phyloP scores from a whole-genome alignment of 2,113 vertebrate species.

The Cryptotis parvus region DNA sequence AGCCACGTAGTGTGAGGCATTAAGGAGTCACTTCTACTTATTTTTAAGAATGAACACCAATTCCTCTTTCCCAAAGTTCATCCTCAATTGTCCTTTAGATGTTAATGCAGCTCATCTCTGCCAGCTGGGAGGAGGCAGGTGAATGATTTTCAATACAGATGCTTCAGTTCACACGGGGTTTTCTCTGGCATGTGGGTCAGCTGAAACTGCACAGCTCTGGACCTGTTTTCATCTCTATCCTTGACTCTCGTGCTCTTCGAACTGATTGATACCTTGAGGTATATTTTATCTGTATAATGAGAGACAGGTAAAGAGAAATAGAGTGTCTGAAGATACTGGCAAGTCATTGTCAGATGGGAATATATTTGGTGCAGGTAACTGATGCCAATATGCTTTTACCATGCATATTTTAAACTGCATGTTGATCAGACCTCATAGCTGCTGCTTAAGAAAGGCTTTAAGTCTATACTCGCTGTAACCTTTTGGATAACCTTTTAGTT shows the following conservation, averaged over 20 bases:
- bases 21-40: slow-evolving; percentile 54
- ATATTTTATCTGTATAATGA: neutral
- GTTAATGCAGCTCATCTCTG: slow-evolving; percentile 56
- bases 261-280: neutral
- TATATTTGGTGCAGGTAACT: neutral
- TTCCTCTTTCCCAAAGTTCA: slow-evolving; percentile 52
- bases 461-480: neutral
- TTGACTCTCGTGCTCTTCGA: neutral
- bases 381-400: neutral
- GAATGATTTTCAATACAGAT: slow-evolving; percentile 64
- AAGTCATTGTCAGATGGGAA: neutral
- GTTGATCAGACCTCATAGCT: neutral
- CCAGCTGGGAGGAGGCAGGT: slow-evolving; percentile 47
- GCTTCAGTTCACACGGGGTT: slow-evolving; percentile 61
- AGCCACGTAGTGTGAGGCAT: neutral
- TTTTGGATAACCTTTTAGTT: neutral
- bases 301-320: slow-evolving; percentile 31
- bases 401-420: neutral
- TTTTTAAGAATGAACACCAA: slow-evolving; percentile 58
- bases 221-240: slow-evolving; percentile 39
- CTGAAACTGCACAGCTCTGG: neutral
- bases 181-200: slow-evolving; percentile 4
- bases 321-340: neutral
- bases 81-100: slow-evolving; percentile 48
- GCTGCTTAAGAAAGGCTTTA: neutral